Evolutionary conservation across 2,888 invertebrate genomes (phyloP), one percentile per base, ranked within the genome.

Genomic region (Germaria angustata): DNA sequence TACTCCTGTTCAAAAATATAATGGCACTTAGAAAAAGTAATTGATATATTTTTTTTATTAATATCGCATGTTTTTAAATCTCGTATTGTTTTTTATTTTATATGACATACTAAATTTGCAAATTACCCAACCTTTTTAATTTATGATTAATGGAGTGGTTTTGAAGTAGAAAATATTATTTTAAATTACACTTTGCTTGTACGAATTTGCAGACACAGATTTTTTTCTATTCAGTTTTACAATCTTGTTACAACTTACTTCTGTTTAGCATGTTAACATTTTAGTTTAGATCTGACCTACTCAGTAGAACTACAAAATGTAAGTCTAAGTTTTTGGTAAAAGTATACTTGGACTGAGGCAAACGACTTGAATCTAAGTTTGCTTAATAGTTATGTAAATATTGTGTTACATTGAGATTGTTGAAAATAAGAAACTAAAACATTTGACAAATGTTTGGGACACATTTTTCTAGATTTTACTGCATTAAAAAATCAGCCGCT

Each of bases 91-190:
- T 17, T 2, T 9, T 36, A 5, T 49, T 8, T n/a, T 24, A 34
- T 34, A 34, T 49, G 8, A 49, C 20, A 49, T 41, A 41, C 11
- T 61, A 4, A 61, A 8, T 32, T 63, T 32, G 11, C 7, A 46
- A 68, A 68, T 77, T 61, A 61, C 28, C 78, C 63, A 55, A 78
- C 63, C 61, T 17, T 61, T 77, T 78, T 17, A 6, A 63, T n/a
- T 55, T 46, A 63, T 71, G 69, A 71, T 55, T 63, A 55, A 63
- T 78, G 49, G n/a, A n/a, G 41, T 57, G 8, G 32, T 32, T 49
- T 76, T 17, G 24, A 34, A 61, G 32, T 34, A 24, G 17, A 32
- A 72, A 77, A 68, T 61, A 2, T 51, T 34, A 41, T 44, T 51
- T 17, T 15, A 6, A 53, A 8, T 55, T 55, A 3, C 6, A 49